Evolutionary conservation across 2,113 vertebrate species (phyloP), one percentile per base, ranked within the genome.

Genomic region (Lamprotornis superbus): DNA sequence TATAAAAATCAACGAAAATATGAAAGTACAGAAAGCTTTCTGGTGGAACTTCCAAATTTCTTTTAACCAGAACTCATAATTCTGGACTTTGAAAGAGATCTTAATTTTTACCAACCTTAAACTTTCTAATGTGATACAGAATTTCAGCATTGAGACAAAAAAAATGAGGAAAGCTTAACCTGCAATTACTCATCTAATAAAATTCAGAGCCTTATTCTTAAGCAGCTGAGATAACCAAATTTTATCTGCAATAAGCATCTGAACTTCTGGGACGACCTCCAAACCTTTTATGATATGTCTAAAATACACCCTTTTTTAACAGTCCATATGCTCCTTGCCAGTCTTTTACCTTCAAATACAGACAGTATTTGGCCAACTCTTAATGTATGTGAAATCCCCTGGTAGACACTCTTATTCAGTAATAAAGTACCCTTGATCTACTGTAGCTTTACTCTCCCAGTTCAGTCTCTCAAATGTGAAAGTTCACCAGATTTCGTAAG

Each of bases 181-280:
- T 86, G 42, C 67, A 69, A 35, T 95, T 87, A 90, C 47, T 94
- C 87, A 70, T 89, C 50, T 86, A 95, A 92, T 92, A 90, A 90
- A 90, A 75, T 76, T 75, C 85, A 77, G 67, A 93, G 20, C 10
- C 68, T 80, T 87, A 76, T n/a, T 87, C 65, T 76, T 81, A 80
- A 83, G 90, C 2, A 3, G 59, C 76, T 88, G 71, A 90, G 71
- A 92, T 82, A 86, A 92, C 79, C 87, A 77, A 88, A 88, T 91
- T 96, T 94, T 93, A 70, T 90, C 90, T 92, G 88, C 79, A 90
- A 70, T 74, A 88, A 81, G 75, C 79, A 92, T 91, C 82, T 96
- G 87, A 90, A 91, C 81, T 91, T 95, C 92, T 95, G 91, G 89
- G 93, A 95, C 0, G 1, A 94, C 93, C 91, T 95, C 96, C 94